Base-by-base conservation (phyloP, 2,797 vertebrate genomes). In the Leptatherina wallacei region DNA sequence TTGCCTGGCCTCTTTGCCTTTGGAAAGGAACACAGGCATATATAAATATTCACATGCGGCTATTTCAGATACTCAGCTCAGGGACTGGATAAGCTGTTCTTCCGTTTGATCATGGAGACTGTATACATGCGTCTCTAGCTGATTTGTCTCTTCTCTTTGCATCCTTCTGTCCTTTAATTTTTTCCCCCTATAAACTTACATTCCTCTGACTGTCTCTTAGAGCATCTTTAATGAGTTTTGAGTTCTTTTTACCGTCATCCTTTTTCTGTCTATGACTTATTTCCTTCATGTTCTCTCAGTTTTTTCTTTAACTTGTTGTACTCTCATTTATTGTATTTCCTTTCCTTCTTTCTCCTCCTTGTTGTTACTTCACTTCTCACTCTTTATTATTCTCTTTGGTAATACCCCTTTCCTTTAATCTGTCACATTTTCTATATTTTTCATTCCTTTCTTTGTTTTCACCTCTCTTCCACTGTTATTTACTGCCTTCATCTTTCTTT, bases 41-140 rank as follows among this genome's bases (percentile, higher is more conserved):
- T 91, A 89, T 92, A 91, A 92, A 92, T 92, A 92, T 92, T 91
- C 91, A 92, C 88, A 89, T 76, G 87, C 74, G 66, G 87, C 85
- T 91, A 92, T 92, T 91, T 92, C 86, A 89, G 90, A 89, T 85
- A 81, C 78, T 83, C 83, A 84, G 89, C 91, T 89, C 67, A 77
- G 92, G 90, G 92, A 92, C 69, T 81, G 89, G 86, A 90, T 89
- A 90, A 90, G 87, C 88, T 81, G 86, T 83, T 82, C 84, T 73
- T 74, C 73, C 85, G 85, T 91, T 90, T 91, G 88, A 91, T 92
- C 88, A 85, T 84, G 82, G 73, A 78, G 82, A 70, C 77, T 84
- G 75, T 79, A 81, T 82, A 85, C 88, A 90, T 71, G 77, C 51
- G 38, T 87, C 86, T 87, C 80, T 67, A 75, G 87, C 88, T 81